These are phyloP conservation scores for Smittia sp. DNA, from an alignment of 2,888 invertebrate genomes.

Conservation along the genomic window DNA sequence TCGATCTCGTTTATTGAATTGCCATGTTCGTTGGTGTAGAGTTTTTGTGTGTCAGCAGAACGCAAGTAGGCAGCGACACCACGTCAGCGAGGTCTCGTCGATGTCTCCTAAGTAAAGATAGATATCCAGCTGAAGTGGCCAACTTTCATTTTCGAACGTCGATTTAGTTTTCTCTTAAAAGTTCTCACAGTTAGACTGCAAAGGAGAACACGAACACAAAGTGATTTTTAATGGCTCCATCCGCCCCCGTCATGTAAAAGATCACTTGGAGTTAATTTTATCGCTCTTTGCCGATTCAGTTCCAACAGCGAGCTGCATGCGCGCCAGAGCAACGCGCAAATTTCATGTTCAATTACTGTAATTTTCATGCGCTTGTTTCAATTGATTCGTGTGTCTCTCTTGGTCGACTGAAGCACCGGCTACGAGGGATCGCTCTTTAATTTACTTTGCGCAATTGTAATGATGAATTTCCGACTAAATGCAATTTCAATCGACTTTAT, in stretches of 20 bases:
- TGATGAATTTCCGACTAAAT: constrained; percentile 36
- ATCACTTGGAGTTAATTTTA: constrained; percentile 24
- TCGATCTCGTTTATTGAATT: constrained; percentile 5
- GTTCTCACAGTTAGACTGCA: neutral
- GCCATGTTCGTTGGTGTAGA: constrained; percentile 14
- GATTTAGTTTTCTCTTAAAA: too few species aligned
- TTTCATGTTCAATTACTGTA: constrained; percentile 12
- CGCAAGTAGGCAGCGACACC: constrained; percentile 25
- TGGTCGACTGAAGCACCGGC: too few species aligned
- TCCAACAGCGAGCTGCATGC: neutral
- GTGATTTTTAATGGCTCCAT: constrained; percentile 36
- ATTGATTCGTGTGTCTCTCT: neutral
- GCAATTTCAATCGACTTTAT: constrained; percentile 14
- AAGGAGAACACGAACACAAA: constrained; percentile 35
- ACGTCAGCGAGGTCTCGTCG: neutral
- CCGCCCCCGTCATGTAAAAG: constrained; percentile 10
- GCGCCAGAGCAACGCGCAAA: neutral
- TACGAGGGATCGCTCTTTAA: neutral
- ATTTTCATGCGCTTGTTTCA: constrained; percentile 11
- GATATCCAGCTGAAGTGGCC: neutral
- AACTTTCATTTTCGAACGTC: neutral
- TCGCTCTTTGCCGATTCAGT: neutral
- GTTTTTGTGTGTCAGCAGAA: constrained; percentile 31
- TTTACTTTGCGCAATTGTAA: neutral
- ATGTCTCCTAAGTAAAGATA: neutral